phyloP scores from a whole-genome alignment of 1,140 invertebrate species.

The Delia radicum region DNA sequence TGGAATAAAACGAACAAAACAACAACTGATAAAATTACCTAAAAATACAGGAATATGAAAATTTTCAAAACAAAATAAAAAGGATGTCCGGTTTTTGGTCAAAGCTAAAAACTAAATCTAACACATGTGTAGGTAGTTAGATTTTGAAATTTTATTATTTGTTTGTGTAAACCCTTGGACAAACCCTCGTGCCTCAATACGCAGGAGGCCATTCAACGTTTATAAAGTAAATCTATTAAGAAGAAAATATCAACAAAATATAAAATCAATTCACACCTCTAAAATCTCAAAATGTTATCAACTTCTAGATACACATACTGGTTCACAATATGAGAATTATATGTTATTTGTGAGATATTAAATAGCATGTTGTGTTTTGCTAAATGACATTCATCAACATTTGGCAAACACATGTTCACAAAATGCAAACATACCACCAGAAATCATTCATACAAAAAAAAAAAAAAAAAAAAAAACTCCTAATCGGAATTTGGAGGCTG shows the following conservation, averaged over 20 bases:
- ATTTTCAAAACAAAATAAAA: not conserved
- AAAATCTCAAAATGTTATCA: not conserved
- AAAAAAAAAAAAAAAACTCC: not conserved
- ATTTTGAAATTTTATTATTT: not conserved
- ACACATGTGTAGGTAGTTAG: not conserved
- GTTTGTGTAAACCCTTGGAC: not conserved
- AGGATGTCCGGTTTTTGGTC: slow-evolving; percentile 14
- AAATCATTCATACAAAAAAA: not conserved
- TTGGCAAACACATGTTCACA: slow-evolving; percentile 27
- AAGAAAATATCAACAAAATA: not conserved
- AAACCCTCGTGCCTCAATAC: not conserved
- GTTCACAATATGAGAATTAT: not conserved
- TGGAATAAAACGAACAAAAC: not conserved
- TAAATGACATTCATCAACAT: slow-evolving; percentile 15
- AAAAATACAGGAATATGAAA: too few relatives aligned
- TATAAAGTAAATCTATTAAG: not conserved
- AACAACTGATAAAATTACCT: not conserved
- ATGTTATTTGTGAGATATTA: not conserved
- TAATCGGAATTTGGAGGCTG: not conserved
- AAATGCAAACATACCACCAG: slow-evolving; percentile 9
- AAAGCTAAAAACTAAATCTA: too few relatives aligned
- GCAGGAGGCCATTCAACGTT: not conserved
- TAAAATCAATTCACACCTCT: slow-evolving; percentile 27
- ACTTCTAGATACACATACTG: not conserved
- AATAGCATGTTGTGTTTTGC: not conserved